Base-by-base conservation (phyloP, 2,888 invertebrate species). In the Ormyrus rosae region DNA sequence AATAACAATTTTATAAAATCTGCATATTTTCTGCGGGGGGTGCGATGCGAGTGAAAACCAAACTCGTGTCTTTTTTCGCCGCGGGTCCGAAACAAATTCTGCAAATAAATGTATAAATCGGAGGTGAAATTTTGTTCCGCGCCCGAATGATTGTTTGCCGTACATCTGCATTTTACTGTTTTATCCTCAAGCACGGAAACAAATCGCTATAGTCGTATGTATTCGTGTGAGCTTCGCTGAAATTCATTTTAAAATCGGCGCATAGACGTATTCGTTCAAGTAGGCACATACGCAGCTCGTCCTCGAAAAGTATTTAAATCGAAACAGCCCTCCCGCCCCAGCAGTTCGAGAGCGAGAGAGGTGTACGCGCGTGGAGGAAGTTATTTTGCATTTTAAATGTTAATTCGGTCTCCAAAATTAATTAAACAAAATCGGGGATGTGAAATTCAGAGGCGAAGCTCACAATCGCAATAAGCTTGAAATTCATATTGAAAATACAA, bases 241-340 rank as follows among this genome's bases (percentile, higher is more conserved):
- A 74, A 75, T 75, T 75, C 75, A 75, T 74, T 74, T 74, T 58
- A 74, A 74, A 74, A 67, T 67, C 65, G 19, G 56, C 56, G 74
- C 55, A 73, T 55, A 55, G 45, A 53, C 53, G 11, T 63, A 46
- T 45, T 45, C 34, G 34, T 34, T 34, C 34, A 34, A 34, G 34
- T 34, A 34, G 10, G 5, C 34, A 34, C 34, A 34, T 4, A 34
- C 34, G 3, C 34, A 34, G 71, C 19, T 48, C 53, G 34, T 34
- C 51, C 58, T 55, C 63, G 63, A 67, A 75, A 75, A 53, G 75
- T 75, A 75, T 75, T 75, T 67, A 51, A 75, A 75, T 67, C 50
- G 51, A 75, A 75, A 75, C 58, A 75, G 34, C 13, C 6, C 7
- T 46, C 50, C 11, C n/a, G 46, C 7, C 7, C 2, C 34, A 3